A percentile compares a stretch with the other conserved stretches of the same genome.
Conservation (phyloP, 2,888 invertebrate genomes). For the Lasius fuliginosus region DNA sequence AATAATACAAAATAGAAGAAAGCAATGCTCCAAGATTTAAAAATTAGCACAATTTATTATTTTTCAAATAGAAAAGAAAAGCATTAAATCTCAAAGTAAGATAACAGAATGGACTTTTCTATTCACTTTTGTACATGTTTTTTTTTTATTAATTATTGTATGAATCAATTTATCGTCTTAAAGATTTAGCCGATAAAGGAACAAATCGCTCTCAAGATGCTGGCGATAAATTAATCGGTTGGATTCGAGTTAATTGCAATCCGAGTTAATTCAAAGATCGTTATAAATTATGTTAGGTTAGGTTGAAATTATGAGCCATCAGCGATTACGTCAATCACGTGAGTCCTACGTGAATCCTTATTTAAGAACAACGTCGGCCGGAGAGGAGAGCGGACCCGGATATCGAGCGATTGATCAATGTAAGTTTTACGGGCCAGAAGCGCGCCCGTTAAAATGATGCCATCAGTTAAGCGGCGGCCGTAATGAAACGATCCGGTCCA, state of each 20-base stretch:
- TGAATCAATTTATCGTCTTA: neutral
- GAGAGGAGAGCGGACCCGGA: neutral
- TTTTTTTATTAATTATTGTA: neutral
- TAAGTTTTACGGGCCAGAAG: slow-evolving; percentile 40
- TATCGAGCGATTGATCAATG: slow-evolving; percentile 30
- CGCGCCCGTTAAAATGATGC: slow-evolving; percentile 43
- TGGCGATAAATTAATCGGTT: slow-evolving; percentile 20
- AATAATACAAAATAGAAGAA: neutral
- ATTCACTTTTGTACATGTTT: neutral
- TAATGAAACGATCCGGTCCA: slow-evolving; percentile 30
- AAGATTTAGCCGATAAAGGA: neutral
- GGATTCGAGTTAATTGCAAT: neutral
- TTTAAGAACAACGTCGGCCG: neutral
- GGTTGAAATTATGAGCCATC: slow-evolving; percentile 9
- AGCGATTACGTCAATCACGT: neutral
- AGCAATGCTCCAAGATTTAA: neutral
- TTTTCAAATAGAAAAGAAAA: neutral
- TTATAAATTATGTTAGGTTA: neutral
- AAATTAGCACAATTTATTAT: neutral
- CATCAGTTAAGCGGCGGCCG: slow-evolving; percentile 37
- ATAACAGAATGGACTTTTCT: neutral
- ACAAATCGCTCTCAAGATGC: neutral
- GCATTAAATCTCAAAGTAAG: neutral
- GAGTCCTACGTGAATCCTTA: neutral
- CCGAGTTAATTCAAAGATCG: slow-evolving; percentile 27